Evolutionary conservation across 2,888 invertebrate genomes (phyloP).

Genomic region (Drosophila vallismaia): DNA sequence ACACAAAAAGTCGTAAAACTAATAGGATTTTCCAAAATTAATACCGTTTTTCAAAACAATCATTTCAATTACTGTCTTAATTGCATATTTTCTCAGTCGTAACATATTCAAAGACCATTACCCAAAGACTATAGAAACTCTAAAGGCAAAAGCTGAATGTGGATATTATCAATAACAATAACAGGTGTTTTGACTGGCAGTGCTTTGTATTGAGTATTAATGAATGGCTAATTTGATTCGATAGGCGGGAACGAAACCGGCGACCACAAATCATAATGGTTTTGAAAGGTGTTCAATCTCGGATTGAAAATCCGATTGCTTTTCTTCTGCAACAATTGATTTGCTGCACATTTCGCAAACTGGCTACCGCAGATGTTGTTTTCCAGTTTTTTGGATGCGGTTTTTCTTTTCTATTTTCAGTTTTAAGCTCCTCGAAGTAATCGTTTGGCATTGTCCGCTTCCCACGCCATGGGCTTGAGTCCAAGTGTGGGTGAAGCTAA

Average conservation of each 20-base stretch:
- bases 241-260: slow-evolving; percentile 29
- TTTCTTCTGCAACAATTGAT: slow-evolving; percentile 31
- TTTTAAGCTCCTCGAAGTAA: slow-evolving; percentile 5
- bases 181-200: slow-evolving; percentile 47
- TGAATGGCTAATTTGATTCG: slow-evolving; percentile 56
- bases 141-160: slow-evolving; percentile 8
- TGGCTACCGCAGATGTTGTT: slow-evolving; percentile 35
- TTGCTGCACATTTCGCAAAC: slow-evolving; percentile 36
- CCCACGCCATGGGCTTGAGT: slow-evolving; percentile 33
- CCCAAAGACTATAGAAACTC: background rate
- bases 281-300: slow-evolving; percentile 40
- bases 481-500: slow-evolving; percentile 61
- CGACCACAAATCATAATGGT: slow-evolving; percentile 47
- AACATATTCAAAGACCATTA: slow-evolving; percentile 11
- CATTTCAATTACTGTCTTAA: background rate
- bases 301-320: slow-evolving; percentile 30
- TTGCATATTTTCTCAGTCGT: background rate
- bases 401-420: slow-evolving; percentile 3
- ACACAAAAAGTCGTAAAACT: too few relatives aligned
- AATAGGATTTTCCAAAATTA: too few relatives aligned
- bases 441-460: slow-evolving; percentile 38
- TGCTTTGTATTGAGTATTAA: slow-evolving; percentile 55
- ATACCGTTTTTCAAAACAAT: too few relatives aligned
- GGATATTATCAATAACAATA: slow-evolving; percentile 31
- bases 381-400: slow-evolving; percentile 14